phyloP scores from a whole-genome alignment of 1,140 invertebrate genomes.

The Macrobrachium nipponense region DNA sequence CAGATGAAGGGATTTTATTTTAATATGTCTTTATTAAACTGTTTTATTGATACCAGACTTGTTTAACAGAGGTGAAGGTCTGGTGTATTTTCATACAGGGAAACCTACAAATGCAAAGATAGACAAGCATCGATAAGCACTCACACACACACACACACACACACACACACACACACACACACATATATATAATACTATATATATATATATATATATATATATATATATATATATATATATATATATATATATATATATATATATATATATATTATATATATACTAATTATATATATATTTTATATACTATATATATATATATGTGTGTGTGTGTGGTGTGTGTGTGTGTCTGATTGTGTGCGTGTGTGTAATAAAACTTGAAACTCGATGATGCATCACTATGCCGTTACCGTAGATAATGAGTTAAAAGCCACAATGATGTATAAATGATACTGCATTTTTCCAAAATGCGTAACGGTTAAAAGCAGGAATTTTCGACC shows the following conservation, averaged over 20 bases:
- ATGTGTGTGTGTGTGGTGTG: neutral
- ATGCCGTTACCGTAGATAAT: no score
- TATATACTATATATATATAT: slow-evolving; percentile 3
- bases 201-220: slow-evolving; percentile 38
- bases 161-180: slow-evolving; percentile 17
- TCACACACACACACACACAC: neutral
- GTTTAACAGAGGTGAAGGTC: no score
- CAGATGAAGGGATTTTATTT: no score
- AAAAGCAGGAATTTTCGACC: no score
- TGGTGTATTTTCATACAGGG: neutral
- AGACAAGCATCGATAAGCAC: slow-evolving; percentile 70
- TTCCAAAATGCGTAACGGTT: no score
- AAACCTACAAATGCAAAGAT: slow-evolving; percentile 65
- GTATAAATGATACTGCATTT: no score
- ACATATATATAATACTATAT: slow-evolving; percentile 29
- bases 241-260: slow-evolving; percentile 33
- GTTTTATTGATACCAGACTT: no score
- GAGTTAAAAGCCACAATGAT: no score
- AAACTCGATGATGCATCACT: no score
- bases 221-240: slow-evolving; percentile 36
- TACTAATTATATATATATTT: slow-evolving; percentile 17
- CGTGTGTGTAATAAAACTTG: no score
- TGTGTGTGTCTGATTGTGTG: no score
- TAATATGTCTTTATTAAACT: no score
- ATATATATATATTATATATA: slow-evolving; percentile 29